Percentiles rank a stretch among this genome's conserved stretches.
These are phyloP conservation scores for Probosciger aterrimus DNA, from an alignment of 2,113 vertebrate species.

Conservation along the genomic window DNA sequence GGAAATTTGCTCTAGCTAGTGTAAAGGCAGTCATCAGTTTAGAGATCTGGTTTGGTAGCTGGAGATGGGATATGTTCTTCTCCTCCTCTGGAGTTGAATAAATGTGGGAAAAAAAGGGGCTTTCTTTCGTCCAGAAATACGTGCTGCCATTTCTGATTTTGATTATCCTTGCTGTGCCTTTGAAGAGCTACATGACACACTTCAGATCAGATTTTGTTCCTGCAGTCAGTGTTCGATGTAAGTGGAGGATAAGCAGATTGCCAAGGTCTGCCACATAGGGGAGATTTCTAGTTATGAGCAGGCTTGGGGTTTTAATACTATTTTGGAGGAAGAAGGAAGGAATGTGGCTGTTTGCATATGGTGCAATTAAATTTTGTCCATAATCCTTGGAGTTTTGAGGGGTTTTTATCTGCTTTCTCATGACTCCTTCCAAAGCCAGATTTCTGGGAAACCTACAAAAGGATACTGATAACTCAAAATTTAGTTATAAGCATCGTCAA, in stretches of 20 bases:
- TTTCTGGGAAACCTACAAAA: neutral
- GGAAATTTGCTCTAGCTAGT: neutral
- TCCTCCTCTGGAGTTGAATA: neutral
- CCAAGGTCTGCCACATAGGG: neutral
- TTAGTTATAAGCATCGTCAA: neutral
- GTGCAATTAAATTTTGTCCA: neutral
- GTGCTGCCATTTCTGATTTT: neutral
- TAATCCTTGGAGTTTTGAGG: neutral
- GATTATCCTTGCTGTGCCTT: neutral
- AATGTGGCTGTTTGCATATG: neutral
- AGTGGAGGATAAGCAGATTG: neutral
- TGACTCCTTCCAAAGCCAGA: neutral
- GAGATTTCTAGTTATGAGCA: neutral
- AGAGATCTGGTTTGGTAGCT: neutral
- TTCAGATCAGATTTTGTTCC: neutral
- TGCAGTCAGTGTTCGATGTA: fast-evolving
- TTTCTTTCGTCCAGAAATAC: neutral
- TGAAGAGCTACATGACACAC: neutral
- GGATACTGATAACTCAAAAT: neutral
- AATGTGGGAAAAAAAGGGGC: neutral
- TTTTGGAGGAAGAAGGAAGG: neutral
- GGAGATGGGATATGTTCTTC: neutral
- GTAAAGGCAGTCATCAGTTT: neutral
- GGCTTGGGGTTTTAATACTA: neutral
- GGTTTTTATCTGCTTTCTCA: neutral